A percentile compares a stretch with the other conserved stretches of the same genome.
Evolutionary conservation across 2,888 invertebrate species (phyloP).

Genomic region (Ophraella communa): DNA sequence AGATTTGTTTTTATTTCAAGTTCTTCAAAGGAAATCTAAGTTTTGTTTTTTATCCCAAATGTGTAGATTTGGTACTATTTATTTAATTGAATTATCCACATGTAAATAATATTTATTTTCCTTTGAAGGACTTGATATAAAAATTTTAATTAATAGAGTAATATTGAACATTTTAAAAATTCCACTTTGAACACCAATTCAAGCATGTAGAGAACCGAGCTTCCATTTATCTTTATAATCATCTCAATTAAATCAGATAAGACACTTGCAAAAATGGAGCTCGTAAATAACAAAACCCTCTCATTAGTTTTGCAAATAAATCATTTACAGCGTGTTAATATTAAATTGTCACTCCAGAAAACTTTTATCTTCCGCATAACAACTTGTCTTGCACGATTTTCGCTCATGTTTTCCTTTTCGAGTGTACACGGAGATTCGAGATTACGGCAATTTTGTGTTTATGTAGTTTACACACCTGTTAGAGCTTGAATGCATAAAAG

Average conservation of each 20-base stretch:
- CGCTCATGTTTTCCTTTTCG: slow-evolving; percentile 29
- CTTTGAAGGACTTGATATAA: too few species aligned
- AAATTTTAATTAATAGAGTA: background rate
- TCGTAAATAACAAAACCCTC: slow-evolving; percentile 43
- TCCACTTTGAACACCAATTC: slow-evolving; percentile 6
- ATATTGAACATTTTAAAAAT: background rate
- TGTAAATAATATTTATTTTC: too few species aligned
- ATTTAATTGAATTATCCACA: too few species aligned
- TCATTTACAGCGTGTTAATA: slow-evolving; percentile 50
- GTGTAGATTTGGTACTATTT: too few species aligned
- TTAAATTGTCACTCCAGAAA: slow-evolving; percentile 51
- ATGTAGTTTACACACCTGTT: slow-evolving; percentile 10
- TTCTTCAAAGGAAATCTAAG: too few species aligned
- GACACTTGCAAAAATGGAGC: slow-evolving; percentile 41
- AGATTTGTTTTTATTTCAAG: too few species aligned
- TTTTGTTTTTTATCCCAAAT: too few species aligned
- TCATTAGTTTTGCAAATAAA: slow-evolving; percentile 46
- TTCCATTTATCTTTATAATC: slow-evolving; percentile 43
- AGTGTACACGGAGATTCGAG: slow-evolving; percentile 21
- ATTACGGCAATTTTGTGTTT: slow-evolving; percentile 21
- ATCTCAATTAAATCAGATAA: slow-evolving; percentile 46
- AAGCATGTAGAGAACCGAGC: slow-evolving; percentile 13
- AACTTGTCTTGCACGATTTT: slow-evolving; percentile 43
- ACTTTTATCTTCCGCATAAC: slow-evolving; percentile 46
- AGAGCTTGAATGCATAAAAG: background rate